Evolutionary conservation across 2,888 invertebrate genomes (phyloP), one percentile per base, ranked within the genome.

Genomic region (Pseudanteris insignis): DNA sequence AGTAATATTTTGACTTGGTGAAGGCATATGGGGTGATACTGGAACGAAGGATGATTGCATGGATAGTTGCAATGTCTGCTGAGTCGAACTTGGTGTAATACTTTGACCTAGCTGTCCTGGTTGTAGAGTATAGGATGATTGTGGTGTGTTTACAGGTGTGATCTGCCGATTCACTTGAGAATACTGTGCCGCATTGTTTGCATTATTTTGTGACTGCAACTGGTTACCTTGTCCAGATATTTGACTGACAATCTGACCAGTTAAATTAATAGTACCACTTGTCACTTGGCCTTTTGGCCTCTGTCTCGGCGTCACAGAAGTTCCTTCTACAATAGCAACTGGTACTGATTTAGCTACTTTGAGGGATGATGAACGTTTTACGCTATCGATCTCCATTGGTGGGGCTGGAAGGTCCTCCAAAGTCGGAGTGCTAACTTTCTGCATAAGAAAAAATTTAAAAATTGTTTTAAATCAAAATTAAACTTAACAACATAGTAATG

Each of bases 221-320:
- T 68, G 72, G 57, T 70, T 73, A 26, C 79, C 79, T 59, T 79
- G 79, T 2, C 79, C 79, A 2, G 79, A 79, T 68, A 79, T 77
- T 54, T 79, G 79, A 30, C 74, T 70, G n/a, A 78, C 77, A 11
- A 79, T 79, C 44, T 80, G 79, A 1, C 79, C 78, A 37, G 77
- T 72, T 37, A 80, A 64, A 63, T 67, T 79, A 48, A 79, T 79
- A 9, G 79, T 78, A 10, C 79, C 79, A 6, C 76, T 73, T 8
- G 72, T 70, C 1, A 79, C 76, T 53, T 80, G 79, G 21, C 87
- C 89, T 76, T 92, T 92, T 6, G 93, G 93, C 67, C 93, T 83
- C 76, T 92, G 91, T 41, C 92, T 82, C 2, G 92, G 92, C 41
- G 89, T 89, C 13, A 93, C 91, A 65, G 90, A 90, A 1, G 93